Evolutionary conservation across 2,888 invertebrate genomes (phyloP), one percentile per base, ranked within the genome.

Genomic region (Cacoxenus indagator): DNA sequence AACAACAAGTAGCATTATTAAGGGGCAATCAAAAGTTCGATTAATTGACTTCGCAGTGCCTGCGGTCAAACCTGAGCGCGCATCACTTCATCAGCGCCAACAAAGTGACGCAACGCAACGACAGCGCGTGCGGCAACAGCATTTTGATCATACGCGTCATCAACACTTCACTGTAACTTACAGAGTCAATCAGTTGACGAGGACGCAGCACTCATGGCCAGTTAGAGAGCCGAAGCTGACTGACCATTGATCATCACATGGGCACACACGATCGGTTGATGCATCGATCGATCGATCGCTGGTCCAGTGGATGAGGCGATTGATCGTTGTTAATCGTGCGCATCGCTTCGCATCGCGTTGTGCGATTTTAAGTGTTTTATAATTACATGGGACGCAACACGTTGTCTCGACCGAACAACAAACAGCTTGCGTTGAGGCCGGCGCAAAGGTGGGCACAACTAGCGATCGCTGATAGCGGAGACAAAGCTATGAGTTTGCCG

Each of bases 401-500:
- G 61, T 43, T 43, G 61, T 45, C 45, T 62, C 31, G n/a, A 19
- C 22, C 8, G 9, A 11, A 4, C 19, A 17, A n/a, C 5, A 4
- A 51, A 51, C 19, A 19, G 51, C 19, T 5, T 51, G 51, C 51
- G 2, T 19, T 19, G 17, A 48, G 8, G 48, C 8, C n/a, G 48
- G 48, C 8, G 48, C 11, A 51, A 9, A 17, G 22, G 19, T 22
- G 51, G 2, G 19, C 17, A 51, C 22, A 19, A 22, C 19, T 8
- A 8, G 17, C 19, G 17, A 4, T 48, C 17, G 19, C 8, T 17
- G 61, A 61, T 57, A 43, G 61, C 61, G 31, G n/a, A 62, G 45
- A 45, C 24, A 62, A n/a, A 45, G 24, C 24, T 43, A 62, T 9
- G 61, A 43, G 24, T 14, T n/a, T 43, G 62, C 73, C 73, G 73